Conservation (phyloP, 2,797 vertebrate species). For the Muscicapa comitata region DNA sequence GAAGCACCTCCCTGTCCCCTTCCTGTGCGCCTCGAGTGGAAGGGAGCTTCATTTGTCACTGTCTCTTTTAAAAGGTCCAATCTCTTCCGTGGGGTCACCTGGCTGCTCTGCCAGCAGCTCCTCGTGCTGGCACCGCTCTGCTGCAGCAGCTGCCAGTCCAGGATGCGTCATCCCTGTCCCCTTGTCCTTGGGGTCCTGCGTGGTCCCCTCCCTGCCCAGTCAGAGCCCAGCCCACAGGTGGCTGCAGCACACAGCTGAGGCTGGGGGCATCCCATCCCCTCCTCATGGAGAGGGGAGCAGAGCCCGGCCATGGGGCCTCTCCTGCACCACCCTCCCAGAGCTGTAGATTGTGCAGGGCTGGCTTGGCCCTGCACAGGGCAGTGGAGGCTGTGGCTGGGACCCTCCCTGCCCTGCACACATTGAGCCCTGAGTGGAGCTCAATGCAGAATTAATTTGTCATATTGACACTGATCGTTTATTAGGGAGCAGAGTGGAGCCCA, state of each 20-base stretch:
- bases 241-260: neutral
- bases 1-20: neutral
- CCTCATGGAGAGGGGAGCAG: neutral
- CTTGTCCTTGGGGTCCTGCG: neutral
- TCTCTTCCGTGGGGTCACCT: slow-evolving; percentile 7
- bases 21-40: neutral
- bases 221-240: rapidly evolving
- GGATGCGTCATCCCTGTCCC: neutral
- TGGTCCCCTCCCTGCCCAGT: neutral
- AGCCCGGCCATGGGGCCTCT: rapidly evolving
- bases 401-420: neutral
- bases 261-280: neutral
- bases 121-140: neutral
- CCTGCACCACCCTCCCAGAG: neutral
- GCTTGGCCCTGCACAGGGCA: rapidly evolving
- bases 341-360: neutral
- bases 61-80: slow-evolving; percentile 60
- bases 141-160: neutral
- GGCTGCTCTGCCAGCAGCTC: slow-evolving; percentile 31
- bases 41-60: slow-evolving; percentile 51
- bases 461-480: slow-evolving; percentile 72
- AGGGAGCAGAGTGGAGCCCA: slow-evolving; percentile 61
- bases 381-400: neutral
- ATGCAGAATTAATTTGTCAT: slow-evolving; percentile 71
- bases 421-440: slow-evolving; percentile 18